phyloP scores from a whole-genome alignment of 2,888 invertebrate species.

The Augiades crinisus region DNA sequence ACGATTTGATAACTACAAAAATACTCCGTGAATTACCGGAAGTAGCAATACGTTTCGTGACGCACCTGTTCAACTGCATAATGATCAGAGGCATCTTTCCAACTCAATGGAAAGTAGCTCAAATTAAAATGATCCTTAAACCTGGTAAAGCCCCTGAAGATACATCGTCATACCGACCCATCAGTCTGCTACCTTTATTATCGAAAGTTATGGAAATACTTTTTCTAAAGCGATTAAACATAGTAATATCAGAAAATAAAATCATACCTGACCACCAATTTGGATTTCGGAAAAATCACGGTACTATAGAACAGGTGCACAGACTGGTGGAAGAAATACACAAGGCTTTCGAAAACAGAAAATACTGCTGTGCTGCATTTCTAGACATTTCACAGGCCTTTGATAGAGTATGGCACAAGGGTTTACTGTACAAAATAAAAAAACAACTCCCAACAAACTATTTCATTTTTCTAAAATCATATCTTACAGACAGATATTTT shows the following conservation, averaged over 20 bases:
- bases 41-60: constrained; percentile 5
- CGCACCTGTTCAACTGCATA: constrained; percentile 13
- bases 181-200: constrained; percentile 9
- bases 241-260: background rate
- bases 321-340: constrained; percentile 6
- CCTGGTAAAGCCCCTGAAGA: no score
- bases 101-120: no score
- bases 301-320: constrained; percentile 19
- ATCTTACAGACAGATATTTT: no score
- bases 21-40: constrained; percentile 7
- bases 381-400: no score
- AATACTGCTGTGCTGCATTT: no score
- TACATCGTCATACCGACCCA: no score
- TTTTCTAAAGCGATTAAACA: constrained; percentile 4
- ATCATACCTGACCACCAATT: constrained; percentile 10
- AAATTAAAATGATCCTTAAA: no score
- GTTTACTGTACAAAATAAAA: constrained; percentile 6
- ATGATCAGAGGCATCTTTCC: no score
- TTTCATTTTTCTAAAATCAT: no score
- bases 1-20: constrained; percentile 8
- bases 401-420: background rate
- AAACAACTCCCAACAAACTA: background rate
- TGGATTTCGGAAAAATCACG: background rate
- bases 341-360: no score
- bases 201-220: constrained; percentile 8